A percentile compares a stretch with the other conserved stretches of the same genome.
Conservation (phyloP, 2,797 vertebrate genomes). For the Loris lydekkerianus region DNA sequence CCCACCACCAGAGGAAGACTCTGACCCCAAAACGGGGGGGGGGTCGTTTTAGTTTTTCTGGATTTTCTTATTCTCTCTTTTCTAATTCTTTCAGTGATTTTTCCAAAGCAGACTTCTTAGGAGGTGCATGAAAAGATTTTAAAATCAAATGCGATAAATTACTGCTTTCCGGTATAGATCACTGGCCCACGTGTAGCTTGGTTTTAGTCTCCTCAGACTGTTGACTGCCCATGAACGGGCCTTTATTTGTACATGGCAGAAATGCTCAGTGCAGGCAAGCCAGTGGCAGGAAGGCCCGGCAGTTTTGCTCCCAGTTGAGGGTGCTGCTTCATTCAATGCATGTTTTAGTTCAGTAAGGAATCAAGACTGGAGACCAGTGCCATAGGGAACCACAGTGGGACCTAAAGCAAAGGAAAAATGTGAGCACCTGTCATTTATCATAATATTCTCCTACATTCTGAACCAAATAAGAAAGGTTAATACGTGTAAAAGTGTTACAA, state of each 20-base stretch:
- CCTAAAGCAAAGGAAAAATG: neutral
- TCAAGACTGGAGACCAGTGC: neutral
- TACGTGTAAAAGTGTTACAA: neutral
- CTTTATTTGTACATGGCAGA: neutral
- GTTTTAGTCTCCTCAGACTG: neutral
- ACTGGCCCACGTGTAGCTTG: neutral
- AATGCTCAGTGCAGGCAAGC: neutral
- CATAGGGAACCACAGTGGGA: neutral
- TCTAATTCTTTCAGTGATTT: slow-evolving; percentile 8
- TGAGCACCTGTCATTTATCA: neutral
- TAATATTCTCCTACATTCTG: neutral
- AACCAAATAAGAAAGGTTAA: neutral
- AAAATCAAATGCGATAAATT: slow-evolving; percentile 31
- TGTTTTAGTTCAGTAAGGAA: neutral
- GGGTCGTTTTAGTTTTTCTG: neutral
- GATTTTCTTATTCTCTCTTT: neutral
- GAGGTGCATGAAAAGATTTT: neutral
- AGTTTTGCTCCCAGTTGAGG: neutral
- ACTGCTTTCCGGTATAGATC: neutral
- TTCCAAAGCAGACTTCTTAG: slow-evolving; percentile 26
- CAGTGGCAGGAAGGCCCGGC: neutral
- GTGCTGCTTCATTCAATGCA: neutral
- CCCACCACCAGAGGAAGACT: no score
- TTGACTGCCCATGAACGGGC: no score
- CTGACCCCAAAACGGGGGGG: no score